Conservation (phyloP, 2,113 vertebrate species). For the Micronisus gabar region DNA sequence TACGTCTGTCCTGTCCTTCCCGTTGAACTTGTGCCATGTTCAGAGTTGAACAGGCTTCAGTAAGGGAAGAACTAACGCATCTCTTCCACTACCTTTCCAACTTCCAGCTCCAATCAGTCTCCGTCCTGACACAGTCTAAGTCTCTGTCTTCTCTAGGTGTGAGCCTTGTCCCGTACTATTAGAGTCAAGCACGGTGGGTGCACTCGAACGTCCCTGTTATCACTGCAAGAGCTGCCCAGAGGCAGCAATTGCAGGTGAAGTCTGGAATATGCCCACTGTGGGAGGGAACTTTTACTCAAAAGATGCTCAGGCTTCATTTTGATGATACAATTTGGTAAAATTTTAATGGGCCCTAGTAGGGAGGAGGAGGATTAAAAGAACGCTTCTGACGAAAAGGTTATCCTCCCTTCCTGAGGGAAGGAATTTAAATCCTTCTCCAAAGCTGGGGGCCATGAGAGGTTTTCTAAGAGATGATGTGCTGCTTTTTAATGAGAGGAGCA, state of each 20-base stretch:
- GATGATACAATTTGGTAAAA: background rate
- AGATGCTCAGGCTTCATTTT: background rate
- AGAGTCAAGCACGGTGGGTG: background rate
- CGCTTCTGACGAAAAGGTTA: background rate
- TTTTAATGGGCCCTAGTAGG: too few relatives aligned
- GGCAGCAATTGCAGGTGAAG: background rate
- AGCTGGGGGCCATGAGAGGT: background rate
- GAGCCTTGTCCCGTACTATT: background rate
- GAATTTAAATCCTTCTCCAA: background rate
- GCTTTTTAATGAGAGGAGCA: background rate
- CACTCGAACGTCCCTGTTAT: rapidly evolving
- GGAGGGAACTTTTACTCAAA: background rate
- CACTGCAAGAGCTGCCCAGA: background rate
- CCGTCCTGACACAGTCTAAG: background rate
- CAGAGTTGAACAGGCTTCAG: background rate
- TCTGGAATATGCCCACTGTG: background rate
- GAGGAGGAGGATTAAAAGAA: background rate
- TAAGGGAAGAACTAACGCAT: background rate
- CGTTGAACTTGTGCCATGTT: background rate
- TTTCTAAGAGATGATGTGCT: background rate
- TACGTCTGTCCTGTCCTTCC: background rate
- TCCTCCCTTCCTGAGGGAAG: background rate
- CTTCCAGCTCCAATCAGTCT: background rate
- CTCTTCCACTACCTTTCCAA: background rate
- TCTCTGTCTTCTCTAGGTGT: background rate